Conservation (phyloP, 2,888 invertebrate species). For the Tipula vernalis region DNA sequence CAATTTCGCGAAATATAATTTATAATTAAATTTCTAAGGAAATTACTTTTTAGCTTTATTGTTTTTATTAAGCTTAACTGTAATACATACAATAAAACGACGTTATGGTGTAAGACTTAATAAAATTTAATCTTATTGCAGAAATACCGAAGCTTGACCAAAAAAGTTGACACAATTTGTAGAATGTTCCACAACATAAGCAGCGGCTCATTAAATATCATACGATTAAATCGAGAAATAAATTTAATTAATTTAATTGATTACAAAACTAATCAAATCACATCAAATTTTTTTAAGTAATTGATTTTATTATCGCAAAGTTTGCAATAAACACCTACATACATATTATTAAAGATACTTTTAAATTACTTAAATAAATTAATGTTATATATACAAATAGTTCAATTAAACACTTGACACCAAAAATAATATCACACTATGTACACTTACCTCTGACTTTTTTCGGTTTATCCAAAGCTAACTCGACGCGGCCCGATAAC, state of each 20-base stretch:
- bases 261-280: not conserved
- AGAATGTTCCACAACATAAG: no score
- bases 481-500: slow-evolving; percentile 27
- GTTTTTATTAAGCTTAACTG: not conserved
- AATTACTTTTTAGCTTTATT: not conserved
- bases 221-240: no score
- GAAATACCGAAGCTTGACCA: no score
- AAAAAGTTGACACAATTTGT: no score
- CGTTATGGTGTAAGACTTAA: no score
- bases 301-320: not conserved
- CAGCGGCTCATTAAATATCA: no score
- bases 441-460: slow-evolving; percentile 27
- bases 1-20: not conserved
- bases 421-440: no score
- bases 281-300: not conserved
- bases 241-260: not conserved
- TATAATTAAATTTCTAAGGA: no score
- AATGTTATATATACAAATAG: no score
- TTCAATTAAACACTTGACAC: not conserved
- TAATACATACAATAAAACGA: not conserved
- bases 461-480: slow-evolving; percentile 27
- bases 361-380: no score
- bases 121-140: no score
- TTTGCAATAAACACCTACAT: not conserved
- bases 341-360: no score